These are phyloP conservation scores for Bembecia ichneumoniformis DNA, from an alignment of 2,888 invertebrate genomes.

Conservation along the genomic window DNA sequence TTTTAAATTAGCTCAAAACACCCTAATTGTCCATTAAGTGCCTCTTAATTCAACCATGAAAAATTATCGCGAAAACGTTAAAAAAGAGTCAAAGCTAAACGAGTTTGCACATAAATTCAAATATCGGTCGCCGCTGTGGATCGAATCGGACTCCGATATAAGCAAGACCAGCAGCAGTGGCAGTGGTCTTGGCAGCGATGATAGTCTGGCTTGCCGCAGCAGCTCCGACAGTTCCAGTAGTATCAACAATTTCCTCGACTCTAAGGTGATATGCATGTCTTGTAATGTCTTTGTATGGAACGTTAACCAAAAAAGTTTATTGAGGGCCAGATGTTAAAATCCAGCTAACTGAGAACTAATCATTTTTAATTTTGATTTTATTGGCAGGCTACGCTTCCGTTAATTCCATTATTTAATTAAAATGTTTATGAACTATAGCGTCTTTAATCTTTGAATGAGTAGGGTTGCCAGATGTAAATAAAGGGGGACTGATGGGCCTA, in stretches of 20 bases:
- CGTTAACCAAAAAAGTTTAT: background rate
- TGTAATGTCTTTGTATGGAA: background rate
- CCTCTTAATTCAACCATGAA: background rate
- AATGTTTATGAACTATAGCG: too few relatives aligned
- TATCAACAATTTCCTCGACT: constrained; percentile 63
- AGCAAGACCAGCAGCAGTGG: constrained; percentile 30
- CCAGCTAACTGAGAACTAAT: too few relatives aligned
- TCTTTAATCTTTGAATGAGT: too few relatives aligned
- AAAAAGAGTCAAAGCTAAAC: constrained; percentile 32
- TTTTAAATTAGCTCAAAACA: too few relatives aligned
- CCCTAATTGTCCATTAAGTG: too few relatives aligned
- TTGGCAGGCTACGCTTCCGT: too few relatives aligned
- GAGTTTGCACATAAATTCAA: constrained; percentile 61
- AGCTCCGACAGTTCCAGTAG: constrained; percentile 46
- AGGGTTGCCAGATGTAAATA: too few relatives aligned
- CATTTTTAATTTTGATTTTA: too few relatives aligned
- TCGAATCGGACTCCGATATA: constrained; percentile 58
- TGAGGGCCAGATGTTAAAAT: too few relatives aligned
- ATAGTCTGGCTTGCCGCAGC: constrained; percentile 39
- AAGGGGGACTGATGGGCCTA: too few relatives aligned
- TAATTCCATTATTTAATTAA: too few relatives aligned
- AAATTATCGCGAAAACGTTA: background rate
- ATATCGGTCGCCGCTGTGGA: constrained; percentile 64
- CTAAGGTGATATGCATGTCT: constrained; percentile 36
- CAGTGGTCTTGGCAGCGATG: constrained; percentile 35